Conservation (phyloP, 37 sponge, comb jelly and placozoan genomes). For the Cladorhizidae sp. region DNA sequence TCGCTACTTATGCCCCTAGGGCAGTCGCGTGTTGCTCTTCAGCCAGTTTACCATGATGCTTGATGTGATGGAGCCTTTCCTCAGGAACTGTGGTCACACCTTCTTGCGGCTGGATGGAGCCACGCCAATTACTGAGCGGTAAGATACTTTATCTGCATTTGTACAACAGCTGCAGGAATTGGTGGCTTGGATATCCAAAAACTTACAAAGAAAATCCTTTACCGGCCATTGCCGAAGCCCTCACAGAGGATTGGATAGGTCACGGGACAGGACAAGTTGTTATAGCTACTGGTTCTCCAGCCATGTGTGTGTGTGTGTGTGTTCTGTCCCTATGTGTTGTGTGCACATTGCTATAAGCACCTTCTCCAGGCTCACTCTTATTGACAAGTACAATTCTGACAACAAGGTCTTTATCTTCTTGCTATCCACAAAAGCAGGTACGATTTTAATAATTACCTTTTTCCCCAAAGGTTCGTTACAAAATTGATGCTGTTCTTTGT, state of each 20-base stretch:
- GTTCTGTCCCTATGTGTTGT: too few relatives aligned
- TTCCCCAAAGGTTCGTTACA: background rate
- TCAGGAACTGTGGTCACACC: conserved; percentile 31
- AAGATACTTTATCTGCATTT: background rate
- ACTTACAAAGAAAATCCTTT: too few relatives aligned
- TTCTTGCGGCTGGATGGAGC: conserved; percentile 57
- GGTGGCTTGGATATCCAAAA: too few relatives aligned
- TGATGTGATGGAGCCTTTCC: conserved; percentile 53
- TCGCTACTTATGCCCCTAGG: conserved; percentile 1
- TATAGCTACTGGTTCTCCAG: too few relatives aligned
- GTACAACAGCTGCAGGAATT: too few relatives aligned
- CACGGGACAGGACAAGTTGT: too few relatives aligned
- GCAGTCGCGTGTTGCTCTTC: conserved; percentile 58
- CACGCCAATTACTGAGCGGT: conserved; percentile 50
- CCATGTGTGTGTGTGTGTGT: too few relatives aligned
- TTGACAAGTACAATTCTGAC: conserved; percentile 37
- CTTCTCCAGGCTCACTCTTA: conserved; percentile 31
- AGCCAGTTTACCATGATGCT: conserved; percentile 69
- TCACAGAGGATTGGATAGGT: too few relatives aligned
- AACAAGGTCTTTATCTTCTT: conserved; percentile 36
- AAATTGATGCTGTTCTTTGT: background rate
- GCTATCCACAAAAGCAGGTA: conserved; percentile 59
- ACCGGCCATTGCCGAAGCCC: too few relatives aligned
- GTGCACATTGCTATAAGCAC: too few relatives aligned
- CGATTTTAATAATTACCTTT: background rate